phyloP scores from a whole-genome alignment of 2,113 vertebrate genomes.

The Calypte anna region DNA sequence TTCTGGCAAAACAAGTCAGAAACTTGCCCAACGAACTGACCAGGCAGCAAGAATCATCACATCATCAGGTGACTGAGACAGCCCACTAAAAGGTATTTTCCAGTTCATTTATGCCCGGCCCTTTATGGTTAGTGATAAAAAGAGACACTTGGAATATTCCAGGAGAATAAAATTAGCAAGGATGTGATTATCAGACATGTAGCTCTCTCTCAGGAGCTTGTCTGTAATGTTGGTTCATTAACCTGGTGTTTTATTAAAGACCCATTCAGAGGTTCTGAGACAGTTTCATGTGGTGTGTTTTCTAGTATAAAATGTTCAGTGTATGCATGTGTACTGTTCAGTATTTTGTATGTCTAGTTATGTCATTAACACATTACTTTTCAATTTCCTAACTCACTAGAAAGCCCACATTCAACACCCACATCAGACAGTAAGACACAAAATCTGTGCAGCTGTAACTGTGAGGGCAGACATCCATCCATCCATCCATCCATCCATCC shows the following conservation, averaged over 20 bases:
- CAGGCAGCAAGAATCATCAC: not conserved
- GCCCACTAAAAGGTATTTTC: not conserved
- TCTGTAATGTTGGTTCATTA: not conserved
- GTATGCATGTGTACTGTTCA: not conserved
- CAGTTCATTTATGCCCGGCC: not conserved
- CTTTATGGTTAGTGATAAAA: not conserved
- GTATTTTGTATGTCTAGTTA: not conserved
- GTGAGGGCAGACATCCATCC: not conserved
- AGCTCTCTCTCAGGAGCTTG: not conserved
- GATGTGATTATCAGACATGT: not conserved
- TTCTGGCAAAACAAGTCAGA: not conserved
- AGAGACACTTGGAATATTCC: conserved; percentile 7
- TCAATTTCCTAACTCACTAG: not conserved
- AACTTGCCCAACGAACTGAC: not conserved
- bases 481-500: no score
- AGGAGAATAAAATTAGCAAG: conserved; percentile 8
- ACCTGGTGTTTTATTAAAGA: not conserved
- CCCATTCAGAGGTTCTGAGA: not conserved
- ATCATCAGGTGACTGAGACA: not conserved
- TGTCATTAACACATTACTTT: not conserved
- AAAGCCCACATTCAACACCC: not conserved
- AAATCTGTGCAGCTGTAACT: not conserved
- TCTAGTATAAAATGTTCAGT: not conserved
- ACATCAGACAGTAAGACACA: not conserved
- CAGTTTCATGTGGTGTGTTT: not conserved